Percentiles rank a stretch among this genome's conserved stretches.
phyloP scores from a whole-genome alignment of 2,888 invertebrate species.

The Lepetodrilus schrolli region DNA sequence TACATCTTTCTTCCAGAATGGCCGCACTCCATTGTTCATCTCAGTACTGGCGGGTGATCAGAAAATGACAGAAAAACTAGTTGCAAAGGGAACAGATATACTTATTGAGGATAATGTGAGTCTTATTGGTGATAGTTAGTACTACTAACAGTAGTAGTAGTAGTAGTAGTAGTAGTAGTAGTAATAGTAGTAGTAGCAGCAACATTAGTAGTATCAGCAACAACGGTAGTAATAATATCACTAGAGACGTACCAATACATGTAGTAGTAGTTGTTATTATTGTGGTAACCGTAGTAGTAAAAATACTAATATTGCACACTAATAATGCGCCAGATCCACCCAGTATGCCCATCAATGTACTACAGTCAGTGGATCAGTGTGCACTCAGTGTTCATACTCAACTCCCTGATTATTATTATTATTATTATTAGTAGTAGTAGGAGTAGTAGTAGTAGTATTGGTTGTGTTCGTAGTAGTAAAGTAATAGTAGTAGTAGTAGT shows the following conservation, averaged over 20 bases:
- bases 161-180: too few relatives aligned
- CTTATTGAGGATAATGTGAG: conserved; percentile 58
- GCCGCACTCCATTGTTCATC: conserved; percentile 58
- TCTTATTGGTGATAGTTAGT: neutral
- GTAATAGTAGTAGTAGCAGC: too few relatives aligned
- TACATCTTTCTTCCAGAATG: conserved; percentile 40
- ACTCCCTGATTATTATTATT: neutral
- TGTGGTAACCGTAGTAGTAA: too few relatives aligned
- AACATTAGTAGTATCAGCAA: too few relatives aligned
- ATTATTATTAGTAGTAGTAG: neutral
- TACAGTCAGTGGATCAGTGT: too few relatives aligned
- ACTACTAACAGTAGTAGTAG: neutral
- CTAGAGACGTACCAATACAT: too few relatives aligned
- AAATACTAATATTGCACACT: too few relatives aligned
- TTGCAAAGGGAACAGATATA: conserved; percentile 52
- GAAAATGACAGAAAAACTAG: conserved; percentile 50
- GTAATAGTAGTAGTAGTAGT: conserved; percentile 46
- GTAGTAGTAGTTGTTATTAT: too few relatives aligned
- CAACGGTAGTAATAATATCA: too few relatives aligned
- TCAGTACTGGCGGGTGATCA: conserved; percentile 53
- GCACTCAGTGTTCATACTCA: neutral
- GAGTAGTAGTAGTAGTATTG: neutral
- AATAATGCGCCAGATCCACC: too few relatives aligned
- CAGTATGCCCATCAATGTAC: neutral
- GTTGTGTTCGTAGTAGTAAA: too few relatives aligned